Percentiles rank a stretch among this genome's conserved stretches.
Evolutionary conservation across 2,888 invertebrate genomes (phyloP).

Genomic region (Agrypnus murinus): DNA sequence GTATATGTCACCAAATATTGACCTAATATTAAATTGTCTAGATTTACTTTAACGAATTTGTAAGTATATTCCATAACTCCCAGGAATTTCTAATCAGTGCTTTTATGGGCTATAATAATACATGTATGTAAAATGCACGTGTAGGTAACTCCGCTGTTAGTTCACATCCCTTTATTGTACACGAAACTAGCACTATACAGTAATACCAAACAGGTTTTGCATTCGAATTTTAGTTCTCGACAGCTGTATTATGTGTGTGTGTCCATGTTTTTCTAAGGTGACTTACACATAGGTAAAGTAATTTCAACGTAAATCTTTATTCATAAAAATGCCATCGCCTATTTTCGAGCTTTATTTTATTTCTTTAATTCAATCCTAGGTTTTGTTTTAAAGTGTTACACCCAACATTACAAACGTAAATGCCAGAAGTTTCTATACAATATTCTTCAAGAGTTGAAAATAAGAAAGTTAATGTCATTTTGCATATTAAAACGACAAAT

Average conservation of each 20-base stretch:
- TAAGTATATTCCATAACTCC: neutral
- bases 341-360: too few relatives aligned
- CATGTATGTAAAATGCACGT: neutral
- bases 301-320: too few relatives aligned
- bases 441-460: too few relatives aligned
- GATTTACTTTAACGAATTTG: conserved; percentile 30
- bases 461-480: too few relatives aligned
- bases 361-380: too few relatives aligned
- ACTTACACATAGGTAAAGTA: conserved; percentile 60
- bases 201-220: conserved; percentile 6
- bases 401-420: conserved; percentile 61
- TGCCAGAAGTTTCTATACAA: too few relatives aligned
- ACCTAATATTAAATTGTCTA: conserved; percentile 36
- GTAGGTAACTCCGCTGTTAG: neutral
- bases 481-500: too few relatives aligned
- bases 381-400: too few relatives aligned
- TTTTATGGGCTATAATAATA: too few relatives aligned
- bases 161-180: neutral
- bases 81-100: neutral
- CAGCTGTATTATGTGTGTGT: neutral
- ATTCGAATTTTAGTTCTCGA: conserved; percentile 8
- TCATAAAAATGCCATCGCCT: too few relatives aligned
- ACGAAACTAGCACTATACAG: neutral
- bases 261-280: conserved; percentile 53
- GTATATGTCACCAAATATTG: conserved; percentile 43